phyloP scores from a whole-genome alignment of 2,888 invertebrate species.

The Galerucella pusilla region DNA sequence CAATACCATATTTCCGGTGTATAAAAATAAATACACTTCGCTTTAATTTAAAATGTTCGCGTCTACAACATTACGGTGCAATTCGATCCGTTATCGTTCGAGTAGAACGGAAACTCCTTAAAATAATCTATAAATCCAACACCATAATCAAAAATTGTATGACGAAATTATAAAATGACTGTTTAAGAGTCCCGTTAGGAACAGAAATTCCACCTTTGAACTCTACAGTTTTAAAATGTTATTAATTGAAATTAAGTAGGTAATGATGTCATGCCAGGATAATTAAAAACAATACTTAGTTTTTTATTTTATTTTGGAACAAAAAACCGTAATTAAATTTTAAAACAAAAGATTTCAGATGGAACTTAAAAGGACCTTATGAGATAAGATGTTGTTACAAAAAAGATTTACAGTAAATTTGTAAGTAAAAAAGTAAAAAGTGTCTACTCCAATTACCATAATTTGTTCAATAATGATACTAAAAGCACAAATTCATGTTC shows the following conservation, averaged over 20 bases:
- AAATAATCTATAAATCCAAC: background rate
- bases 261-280: background rate
- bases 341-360: too few relatives aligned
- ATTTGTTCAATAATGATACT: slow-evolving; percentile 13
- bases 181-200: background rate
- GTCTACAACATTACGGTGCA: background rate
- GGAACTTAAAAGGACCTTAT: too few relatives aligned
- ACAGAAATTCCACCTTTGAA: background rate
- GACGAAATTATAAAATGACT: background rate
- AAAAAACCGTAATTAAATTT: too few relatives aligned
- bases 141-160: background rate
- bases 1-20: background rate
- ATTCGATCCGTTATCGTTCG: slow-evolving; percentile 14
- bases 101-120: slow-evolving; percentile 15
- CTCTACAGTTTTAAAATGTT: background rate
- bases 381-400: too few relatives aligned
- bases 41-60: slow-evolving; percentile 1
- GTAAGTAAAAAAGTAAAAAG: too few relatives aligned
- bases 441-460: slow-evolving; percentile 2
- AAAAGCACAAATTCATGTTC: slow-evolving; percentile 32
- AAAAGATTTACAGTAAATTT: too few relatives aligned
- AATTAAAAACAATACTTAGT: background rate
- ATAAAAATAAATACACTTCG: background rate
- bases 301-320: too few relatives aligned
- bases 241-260: background rate